Conservation (phyloP, 2,113 vertebrate genomes). For the Gambusia affinis region DNA sequence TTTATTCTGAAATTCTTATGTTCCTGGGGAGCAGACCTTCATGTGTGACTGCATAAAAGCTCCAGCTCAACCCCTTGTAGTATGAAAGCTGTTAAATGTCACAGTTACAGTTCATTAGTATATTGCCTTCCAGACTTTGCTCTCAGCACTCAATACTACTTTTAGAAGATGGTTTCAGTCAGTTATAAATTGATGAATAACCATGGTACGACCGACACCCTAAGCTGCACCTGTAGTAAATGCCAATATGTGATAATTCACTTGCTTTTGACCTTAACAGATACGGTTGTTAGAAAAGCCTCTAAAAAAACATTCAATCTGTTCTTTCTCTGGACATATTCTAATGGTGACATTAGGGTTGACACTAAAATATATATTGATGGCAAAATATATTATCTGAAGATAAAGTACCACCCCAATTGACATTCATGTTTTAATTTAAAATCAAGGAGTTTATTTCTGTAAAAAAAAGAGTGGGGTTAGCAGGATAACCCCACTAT, state of each 20-base stretch:
- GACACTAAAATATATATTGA: too few species aligned
- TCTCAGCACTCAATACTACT: conserved; percentile 6
- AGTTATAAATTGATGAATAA: conserved; percentile 7
- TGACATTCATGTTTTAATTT: background rate
- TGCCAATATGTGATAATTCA: background rate
- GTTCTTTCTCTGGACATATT: too few species aligned
- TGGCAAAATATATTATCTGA: too few species aligned
- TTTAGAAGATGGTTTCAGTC: conserved; percentile 11
- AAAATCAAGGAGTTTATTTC: too few species aligned
- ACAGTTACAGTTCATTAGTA: conserved; percentile 25
- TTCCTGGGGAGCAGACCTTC: background rate
- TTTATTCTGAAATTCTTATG: conserved; percentile 22
- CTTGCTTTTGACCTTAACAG: conserved; percentile 1
- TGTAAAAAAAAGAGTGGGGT: too few species aligned
- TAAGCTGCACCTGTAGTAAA: conserved; percentile 8
- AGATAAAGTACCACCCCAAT: too few species aligned
- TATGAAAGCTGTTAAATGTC: conserved; percentile 35
- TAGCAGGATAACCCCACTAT: too few species aligned
- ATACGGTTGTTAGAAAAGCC: background rate
- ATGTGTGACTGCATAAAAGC: background rate
- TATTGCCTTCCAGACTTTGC: background rate
- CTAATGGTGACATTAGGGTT: too few species aligned
- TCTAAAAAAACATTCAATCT: background rate
- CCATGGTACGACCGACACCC: conserved; percentile 1
- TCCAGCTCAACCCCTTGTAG: background rate